Evolutionary conservation across 2,888 invertebrate genomes (phyloP), one percentile per base, ranked within the genome.

Genomic region (Acanthosoma haemorrhoidale): DNA sequence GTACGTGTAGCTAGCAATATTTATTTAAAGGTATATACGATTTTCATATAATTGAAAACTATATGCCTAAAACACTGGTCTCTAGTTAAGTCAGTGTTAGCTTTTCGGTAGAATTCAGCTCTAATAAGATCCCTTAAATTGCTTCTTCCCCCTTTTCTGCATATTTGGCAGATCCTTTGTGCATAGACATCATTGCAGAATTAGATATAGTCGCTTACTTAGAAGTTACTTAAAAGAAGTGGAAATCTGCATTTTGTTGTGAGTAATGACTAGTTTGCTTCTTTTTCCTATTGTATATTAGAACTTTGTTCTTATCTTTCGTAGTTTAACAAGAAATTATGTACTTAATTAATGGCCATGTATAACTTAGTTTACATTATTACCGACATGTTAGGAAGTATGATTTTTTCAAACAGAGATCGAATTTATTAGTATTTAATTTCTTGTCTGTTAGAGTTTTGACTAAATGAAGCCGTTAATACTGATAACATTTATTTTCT

Each of bases 1-100:
- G 73, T 73, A 73, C 73, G 73, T 73, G 73, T 73, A 73, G 73
- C 73, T 73, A 73, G 73, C 73, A 73, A 73, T 73, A 73, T 73
- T 70, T 71, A 69, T 73, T 73, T 71, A 70, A 32, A 66, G 66
- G 66, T 66, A 43, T 36, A 39, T 41, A 29, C 9, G 64, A 61
- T 32, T 61, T 51, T 51, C 51, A 51, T 51, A n/a, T 25, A 21
- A 51, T 25, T 51, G 51, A 25, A n/a, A 51, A 51, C 51, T 51
- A 25, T 51, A 51, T 51, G 29, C 51, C 51, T 51, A 3, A 51
- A 51, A 51, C 51, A 51, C 51, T 51, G 51, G n/a, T 25, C 51
- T 25, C 2, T 51, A 51, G 51, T 51, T 25, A 51, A 51, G 51
- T 51, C 51, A 51, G 51, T 51, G 51, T 51, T 51, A 51, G 51